These are phyloP conservation scores for Periparus ater DNA, from an alignment of 2,797 vertebrate genomes.

Conservation along the genomic window DNA sequence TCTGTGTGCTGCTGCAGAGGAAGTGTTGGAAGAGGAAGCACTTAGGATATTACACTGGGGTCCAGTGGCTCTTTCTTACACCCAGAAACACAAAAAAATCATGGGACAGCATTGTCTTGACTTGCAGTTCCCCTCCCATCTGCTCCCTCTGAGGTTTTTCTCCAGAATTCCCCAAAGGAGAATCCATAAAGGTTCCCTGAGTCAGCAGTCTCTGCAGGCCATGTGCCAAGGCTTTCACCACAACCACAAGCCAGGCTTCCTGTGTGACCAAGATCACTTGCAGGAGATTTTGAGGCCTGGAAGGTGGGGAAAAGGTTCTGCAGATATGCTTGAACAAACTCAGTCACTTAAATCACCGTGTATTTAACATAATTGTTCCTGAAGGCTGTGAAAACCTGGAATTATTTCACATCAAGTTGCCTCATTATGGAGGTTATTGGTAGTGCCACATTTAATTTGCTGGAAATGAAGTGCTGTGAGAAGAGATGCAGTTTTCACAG, in stretches of 20 bases:
- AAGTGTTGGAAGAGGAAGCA: not conserved
- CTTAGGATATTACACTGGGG: not conserved
- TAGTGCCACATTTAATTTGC: not conserved
- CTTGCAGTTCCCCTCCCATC: not conserved
- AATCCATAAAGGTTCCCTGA: not conserved
- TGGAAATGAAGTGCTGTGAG: conserved; percentile 4
- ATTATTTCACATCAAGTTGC: not conserved
- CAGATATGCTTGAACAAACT: not conserved
- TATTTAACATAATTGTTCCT: not conserved
- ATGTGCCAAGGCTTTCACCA: not conserved
- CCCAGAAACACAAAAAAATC: not conserved
- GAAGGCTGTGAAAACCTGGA: conserved; percentile 5
- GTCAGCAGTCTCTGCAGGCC: not conserved
- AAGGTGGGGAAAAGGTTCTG: not conserved
- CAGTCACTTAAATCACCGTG: not conserved
- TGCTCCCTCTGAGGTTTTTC: not conserved
- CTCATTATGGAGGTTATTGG: not conserved
- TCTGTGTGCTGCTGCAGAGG: not conserved
- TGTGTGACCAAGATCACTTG: not conserved
- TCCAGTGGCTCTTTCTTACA: not conserved
- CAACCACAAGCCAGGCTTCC: not conserved
- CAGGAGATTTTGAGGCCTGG: not conserved
- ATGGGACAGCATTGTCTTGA: accelerated
- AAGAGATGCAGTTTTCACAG: not conserved
- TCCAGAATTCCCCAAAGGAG: not conserved